Evolutionary conservation across 2,888 invertebrate genomes (phyloP).

Genomic region (Lepas anatifera): DNA sequence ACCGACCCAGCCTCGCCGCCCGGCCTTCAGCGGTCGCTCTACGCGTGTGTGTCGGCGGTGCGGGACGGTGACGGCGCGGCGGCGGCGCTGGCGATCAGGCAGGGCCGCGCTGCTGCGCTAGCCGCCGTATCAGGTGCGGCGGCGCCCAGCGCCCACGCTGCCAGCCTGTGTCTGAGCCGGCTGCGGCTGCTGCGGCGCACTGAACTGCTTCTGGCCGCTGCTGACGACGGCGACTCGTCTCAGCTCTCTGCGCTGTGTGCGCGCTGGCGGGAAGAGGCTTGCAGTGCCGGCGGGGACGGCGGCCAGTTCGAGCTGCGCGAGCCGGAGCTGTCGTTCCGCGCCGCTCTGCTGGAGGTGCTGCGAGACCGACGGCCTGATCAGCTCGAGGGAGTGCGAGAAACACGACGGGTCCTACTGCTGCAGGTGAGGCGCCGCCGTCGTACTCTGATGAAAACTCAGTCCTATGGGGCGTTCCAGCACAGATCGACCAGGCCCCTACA

Average conservation of each 20-base stretch:
- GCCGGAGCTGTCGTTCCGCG: constrained; percentile 3
- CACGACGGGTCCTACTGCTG: not conserved
- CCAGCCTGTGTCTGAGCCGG: not conserved
- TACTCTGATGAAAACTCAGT: too few species aligned
- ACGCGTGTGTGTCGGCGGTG: not conserved
- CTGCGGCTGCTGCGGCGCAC: not conserved
- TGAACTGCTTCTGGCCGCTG: not conserved
- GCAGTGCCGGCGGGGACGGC: not conserved
- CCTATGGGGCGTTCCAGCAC: too few species aligned
- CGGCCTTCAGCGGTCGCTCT: not conserved
- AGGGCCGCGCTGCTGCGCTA: not conserved
- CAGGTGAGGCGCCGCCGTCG: not conserved
- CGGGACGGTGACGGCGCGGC: not conserved
- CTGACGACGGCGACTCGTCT: not conserved
- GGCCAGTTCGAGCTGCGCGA: not conserved
- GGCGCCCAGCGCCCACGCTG: not conserved
- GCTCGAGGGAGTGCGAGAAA: not conserved
- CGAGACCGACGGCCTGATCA: not conserved
- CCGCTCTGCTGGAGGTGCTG: not conserved
- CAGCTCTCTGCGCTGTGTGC: not conserved
- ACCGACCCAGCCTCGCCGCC: not conserved
- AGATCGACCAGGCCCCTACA: too few species aligned
- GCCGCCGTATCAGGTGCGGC: not conserved
- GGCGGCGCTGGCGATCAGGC: not conserved
- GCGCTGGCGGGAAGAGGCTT: not conserved